phyloP scores from a whole-genome alignment of 2,888 invertebrate genomes.

The Globia sparganii region DNA sequence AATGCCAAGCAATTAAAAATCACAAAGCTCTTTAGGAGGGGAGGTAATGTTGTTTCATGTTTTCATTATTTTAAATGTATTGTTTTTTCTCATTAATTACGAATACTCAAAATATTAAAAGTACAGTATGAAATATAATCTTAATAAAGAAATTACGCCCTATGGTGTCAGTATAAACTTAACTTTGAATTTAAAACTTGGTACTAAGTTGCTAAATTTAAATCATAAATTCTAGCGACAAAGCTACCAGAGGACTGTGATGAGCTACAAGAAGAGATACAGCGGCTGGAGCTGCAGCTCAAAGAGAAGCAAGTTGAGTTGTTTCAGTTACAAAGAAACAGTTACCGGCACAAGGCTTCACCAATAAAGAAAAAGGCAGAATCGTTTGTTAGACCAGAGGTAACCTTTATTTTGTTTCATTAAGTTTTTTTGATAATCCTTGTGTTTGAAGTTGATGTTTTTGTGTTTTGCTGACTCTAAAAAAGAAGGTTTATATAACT shows the following conservation, averaged over 20 bases:
- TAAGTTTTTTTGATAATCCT: background rate
- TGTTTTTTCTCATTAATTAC: background rate
- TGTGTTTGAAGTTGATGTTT: background rate
- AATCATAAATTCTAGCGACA: slow-evolving; percentile 58
- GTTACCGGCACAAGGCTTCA: slow-evolving; percentile 71
- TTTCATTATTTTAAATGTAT: background rate
- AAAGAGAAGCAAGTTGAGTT: slow-evolving; percentile 78
- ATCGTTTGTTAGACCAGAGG: slow-evolving; percentile 78
- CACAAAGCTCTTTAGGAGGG: slow-evolving; percentile 79
- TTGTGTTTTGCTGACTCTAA: background rate
- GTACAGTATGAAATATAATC: background rate
- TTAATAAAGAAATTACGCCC: background rate
- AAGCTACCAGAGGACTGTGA: slow-evolving; percentile 75
- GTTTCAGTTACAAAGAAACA: slow-evolving; percentile 80
- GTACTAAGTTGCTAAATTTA: background rate
- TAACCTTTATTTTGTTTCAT: slow-evolving; percentile 53
- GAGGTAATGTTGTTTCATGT: slow-evolving; percentile 63
- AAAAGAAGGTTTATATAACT: background rate
- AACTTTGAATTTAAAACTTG: background rate
- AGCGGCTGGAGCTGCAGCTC: slow-evolving; percentile 74
- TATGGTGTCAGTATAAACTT: too few species aligned
- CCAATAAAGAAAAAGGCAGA: slow-evolving; percentile 71
- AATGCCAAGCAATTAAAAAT: slow-evolving; percentile 81
- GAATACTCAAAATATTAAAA: background rate
- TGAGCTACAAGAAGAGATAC: slow-evolving; percentile 78